Conservation (phyloP, 2,888 invertebrate genomes). For the Synergus gifuensis region DNA sequence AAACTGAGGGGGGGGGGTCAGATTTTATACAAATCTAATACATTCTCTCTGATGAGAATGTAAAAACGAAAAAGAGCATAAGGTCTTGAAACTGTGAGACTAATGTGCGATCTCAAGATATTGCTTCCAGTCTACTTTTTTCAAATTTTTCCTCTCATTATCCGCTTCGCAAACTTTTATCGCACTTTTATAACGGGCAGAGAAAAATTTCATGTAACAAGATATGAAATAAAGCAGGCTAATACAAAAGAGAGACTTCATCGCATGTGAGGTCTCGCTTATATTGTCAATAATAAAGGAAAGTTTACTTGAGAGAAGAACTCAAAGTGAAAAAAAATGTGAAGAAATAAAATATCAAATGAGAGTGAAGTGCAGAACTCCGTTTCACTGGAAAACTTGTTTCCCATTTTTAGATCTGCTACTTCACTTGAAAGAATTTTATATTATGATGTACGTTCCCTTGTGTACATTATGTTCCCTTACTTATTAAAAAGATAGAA, state of each 20-base stretch:
- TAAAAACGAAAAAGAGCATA: too few relatives aligned
- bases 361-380: background rate
- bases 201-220: constrained; percentile 28
- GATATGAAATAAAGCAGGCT: constrained; percentile 28
- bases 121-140: background rate
- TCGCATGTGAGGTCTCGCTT: background rate
- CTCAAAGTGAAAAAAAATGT: constrained; percentile 5
- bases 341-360: background rate
- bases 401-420: background rate
- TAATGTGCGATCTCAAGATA: background rate
- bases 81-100: background rate
- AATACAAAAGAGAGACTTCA: background rate
- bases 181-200: constrained; percentile 20
- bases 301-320: constrained; percentile 7
- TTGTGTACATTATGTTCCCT: background rate
- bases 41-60: too few relatives aligned
- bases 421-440: background rate
- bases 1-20: too few relatives aligned
- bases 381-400: background rate
- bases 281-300: constrained; percentile 17
- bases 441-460: background rate
- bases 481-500: background rate
- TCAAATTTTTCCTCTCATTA: background rate
- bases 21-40: too few relatives aligned
- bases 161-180: constrained; percentile 9